phyloP scores from a whole-genome alignment of 1,140 invertebrate genomes.

The Eriocheir sinensis region DNA sequence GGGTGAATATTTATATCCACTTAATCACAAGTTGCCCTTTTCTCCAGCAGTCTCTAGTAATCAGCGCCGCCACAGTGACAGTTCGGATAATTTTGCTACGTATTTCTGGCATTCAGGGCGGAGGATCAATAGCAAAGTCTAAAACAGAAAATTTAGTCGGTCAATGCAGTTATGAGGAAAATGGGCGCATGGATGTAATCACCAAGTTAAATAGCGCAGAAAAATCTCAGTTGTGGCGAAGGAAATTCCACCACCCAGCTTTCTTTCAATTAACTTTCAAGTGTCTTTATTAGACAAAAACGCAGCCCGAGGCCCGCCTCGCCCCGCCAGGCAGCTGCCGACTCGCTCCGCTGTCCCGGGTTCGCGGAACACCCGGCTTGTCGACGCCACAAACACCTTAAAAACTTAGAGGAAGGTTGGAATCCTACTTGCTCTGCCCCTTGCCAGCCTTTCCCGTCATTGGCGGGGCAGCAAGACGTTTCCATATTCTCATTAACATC shows the following conservation, averaged over 20 bases:
- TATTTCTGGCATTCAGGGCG: not conserved
- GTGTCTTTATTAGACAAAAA: conserved; percentile 17
- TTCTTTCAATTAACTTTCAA: conserved; percentile 26
- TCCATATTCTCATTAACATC: too few relatives aligned
- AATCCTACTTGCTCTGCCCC: too few relatives aligned
- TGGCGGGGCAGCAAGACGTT: too few relatives aligned
- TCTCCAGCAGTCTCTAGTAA: too few relatives aligned
- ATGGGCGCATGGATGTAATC: not conserved
- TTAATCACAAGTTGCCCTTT: not conserved
- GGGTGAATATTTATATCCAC: not conserved
- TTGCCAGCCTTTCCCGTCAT: too few relatives aligned
- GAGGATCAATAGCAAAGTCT: not conserved
- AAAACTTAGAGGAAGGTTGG: too few relatives aligned
- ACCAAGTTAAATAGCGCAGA: not conserved
- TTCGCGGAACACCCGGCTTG: not conserved
- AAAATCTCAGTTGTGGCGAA: conserved; percentile 15
- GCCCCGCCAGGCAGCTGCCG: not conserved
- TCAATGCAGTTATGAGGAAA: not conserved
- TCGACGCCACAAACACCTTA: not conserved
- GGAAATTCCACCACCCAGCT: not conserved
- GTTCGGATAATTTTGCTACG: not conserved
- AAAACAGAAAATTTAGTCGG: conserved; percentile 1
- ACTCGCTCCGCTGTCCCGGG: not conserved
- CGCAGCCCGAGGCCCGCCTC: not conserved
- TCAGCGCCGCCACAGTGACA: too few relatives aligned